Evolutionary conservation across 2,113 vertebrate species (phyloP).

Genomic region (Pollachius pollachius): DNA sequence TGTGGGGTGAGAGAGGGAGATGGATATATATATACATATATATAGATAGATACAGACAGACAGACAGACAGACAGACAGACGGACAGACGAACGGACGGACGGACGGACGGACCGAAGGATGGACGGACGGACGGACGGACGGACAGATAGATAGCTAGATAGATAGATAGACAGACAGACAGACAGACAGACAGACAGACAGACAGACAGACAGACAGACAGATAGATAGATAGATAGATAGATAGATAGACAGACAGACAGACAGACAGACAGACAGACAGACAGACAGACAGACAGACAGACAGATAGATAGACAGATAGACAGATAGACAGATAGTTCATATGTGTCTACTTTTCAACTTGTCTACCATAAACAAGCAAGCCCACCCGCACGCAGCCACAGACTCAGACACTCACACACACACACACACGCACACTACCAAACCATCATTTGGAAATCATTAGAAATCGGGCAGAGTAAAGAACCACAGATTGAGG

Average conservation of each 20-base stretch:
- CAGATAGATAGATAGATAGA: no score
- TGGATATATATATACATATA: no score
- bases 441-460: conserved; percentile 87
- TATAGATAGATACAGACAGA: not conserved
- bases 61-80: no score
- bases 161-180: no score
- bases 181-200: no score
- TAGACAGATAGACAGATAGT: not conserved
- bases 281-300: not conserved
- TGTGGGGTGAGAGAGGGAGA: no score
- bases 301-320: not conserved
- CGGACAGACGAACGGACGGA: no score
- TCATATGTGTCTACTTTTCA: no score
- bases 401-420: conserved; percentile 22
- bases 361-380: conserved; percentile 12
- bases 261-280: not conserved
- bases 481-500: conserved; percentile 81
- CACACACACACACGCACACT: conserved; percentile 49
- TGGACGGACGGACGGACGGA: no score
- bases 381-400: conserved; percentile 20
- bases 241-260: not conserved
- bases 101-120: no score
- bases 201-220: no score
- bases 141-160: no score
- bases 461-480: conserved; percentile 87